A percentile compares a stretch with the other conserved stretches of the same genome.
Evolutionary conservation across 2,888 invertebrate genomes (phyloP).

Genomic region (Yponomeuta plumbellus): DNA sequence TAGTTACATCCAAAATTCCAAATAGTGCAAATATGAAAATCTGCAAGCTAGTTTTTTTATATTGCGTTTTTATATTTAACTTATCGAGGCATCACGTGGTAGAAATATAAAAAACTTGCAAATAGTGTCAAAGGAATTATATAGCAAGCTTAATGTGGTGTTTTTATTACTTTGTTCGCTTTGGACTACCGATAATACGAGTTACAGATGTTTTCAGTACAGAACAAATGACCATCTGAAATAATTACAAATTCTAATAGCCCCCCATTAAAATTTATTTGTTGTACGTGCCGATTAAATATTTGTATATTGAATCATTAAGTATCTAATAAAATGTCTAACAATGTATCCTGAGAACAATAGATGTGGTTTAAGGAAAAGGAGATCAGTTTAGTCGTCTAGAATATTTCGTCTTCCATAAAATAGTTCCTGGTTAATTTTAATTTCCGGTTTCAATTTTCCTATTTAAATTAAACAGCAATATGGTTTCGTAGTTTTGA

Average conservation of each 20-base stretch:
- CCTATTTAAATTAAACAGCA: slow-evolving; percentile 17
- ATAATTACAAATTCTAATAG: background rate
- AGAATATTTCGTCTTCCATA: background rate
- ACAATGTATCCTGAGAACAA: background rate
- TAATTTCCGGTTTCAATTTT: background rate
- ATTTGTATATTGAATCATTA: slow-evolving; percentile 10
- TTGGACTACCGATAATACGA: slow-evolving; percentile 35
- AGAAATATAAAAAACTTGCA: too few species aligned
- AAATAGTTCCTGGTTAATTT: background rate
- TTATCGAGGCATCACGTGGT: too few species aligned
- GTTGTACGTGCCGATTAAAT: background rate
- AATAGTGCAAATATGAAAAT: too few species aligned
- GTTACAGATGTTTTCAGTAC: slow-evolving; percentile 44
- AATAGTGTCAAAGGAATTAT: slow-evolving; percentile 66
- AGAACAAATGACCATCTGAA: background rate
- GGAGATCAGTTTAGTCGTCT: background rate
- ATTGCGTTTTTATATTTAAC: too few species aligned
- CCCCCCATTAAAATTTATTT: background rate
- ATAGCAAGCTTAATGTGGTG: slow-evolving; percentile 65
- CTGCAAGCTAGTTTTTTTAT: too few species aligned
- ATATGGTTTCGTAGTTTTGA: too few species aligned
- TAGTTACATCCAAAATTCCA: too few species aligned
- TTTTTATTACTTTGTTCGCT: slow-evolving; percentile 54
- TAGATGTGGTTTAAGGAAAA: background rate
- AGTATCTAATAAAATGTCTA: slow-evolving; percentile 1